These are phyloP conservation scores for Polydrusus pterygomalis DNA, from an alignment of 2,888 invertebrate genomes.

Conservation along the genomic window DNA sequence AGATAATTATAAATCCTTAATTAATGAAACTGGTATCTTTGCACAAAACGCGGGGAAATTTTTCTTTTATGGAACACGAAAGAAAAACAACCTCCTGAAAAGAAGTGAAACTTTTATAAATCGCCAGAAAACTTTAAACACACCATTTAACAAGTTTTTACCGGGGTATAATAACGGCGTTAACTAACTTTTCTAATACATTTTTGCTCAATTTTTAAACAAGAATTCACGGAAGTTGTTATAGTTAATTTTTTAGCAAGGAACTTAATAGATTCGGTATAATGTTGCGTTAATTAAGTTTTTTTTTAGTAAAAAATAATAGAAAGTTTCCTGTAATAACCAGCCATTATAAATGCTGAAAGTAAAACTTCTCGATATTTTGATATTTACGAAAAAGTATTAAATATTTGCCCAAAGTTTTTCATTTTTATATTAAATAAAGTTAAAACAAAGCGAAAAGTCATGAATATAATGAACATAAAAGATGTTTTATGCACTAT, in stretches of 20 bases:
- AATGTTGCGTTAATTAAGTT: not conserved
- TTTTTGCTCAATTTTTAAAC: constrained; percentile 24
- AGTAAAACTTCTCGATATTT: no score
- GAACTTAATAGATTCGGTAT: constrained; percentile 1
- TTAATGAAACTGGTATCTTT: constrained; percentile 39
- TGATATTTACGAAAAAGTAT: no score
- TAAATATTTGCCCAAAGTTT: no score
- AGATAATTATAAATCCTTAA: constrained; percentile 39
- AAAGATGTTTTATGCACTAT: no score
- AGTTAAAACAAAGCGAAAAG: no score
- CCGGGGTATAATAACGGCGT: constrained; percentile 19
- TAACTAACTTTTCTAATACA: constrained; percentile 30
- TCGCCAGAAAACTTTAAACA: constrained; percentile 32
- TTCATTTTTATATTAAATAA: no score
- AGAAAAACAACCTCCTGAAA: constrained; percentile 35
- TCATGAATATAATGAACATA: no score
- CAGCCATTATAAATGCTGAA: not conserved
- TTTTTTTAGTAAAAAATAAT: not conserved
- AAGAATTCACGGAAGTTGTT: constrained; percentile 1
- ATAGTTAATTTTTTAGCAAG: constrained; percentile 6
- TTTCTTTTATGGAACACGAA: constrained; percentile 35
- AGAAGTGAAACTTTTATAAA: constrained; percentile 39
- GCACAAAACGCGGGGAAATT: constrained; percentile 20
- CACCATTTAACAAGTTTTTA: constrained; percentile 31
- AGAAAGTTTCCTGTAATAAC: not conserved